phyloP scores from a whole-genome alignment of 1,140 invertebrate genomes.

The Drosophila saltans region DNA sequence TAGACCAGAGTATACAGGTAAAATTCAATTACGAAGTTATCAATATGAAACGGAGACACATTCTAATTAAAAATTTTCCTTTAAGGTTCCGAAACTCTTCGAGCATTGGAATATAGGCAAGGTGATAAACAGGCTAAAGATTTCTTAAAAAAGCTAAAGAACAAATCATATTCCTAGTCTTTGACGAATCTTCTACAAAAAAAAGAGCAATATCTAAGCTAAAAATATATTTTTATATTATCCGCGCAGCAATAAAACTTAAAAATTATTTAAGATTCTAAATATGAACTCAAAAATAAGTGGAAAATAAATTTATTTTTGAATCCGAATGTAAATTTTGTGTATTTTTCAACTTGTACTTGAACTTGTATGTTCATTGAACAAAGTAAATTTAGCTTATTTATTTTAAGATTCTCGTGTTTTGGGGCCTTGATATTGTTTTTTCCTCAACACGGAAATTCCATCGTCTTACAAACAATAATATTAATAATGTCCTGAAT shows the following conservation, averaged over 20 bases:
- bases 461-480: no score
- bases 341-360: background rate
- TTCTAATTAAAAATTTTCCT: conserved; percentile 18
- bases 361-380: no score
- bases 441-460: no score
- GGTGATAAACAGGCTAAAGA: conserved; percentile 96
- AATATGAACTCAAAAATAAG: background rate
- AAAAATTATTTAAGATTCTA: background rate
- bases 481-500: no score
- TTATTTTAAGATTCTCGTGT: no score
- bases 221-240: conserved; percentile 12
- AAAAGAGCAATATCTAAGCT: background rate
- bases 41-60: background rate
- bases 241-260: background rate
- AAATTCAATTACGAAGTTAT: conserved; percentile 64
- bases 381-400: no score
- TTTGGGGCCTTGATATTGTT: no score
- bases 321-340: background rate
- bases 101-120: conserved; percentile 91
- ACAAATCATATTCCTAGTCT: conserved; percentile 84
- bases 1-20: conserved; percentile 90
- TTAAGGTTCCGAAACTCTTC: conserved; percentile 90
- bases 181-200: background rate
- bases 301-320: conserved; percentile 5
- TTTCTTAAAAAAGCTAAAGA: conserved; percentile 92